These are phyloP conservation scores for Nomada ruficornis DNA, from an alignment of 2,888 invertebrate genomes.

Conservation along the genomic window DNA sequence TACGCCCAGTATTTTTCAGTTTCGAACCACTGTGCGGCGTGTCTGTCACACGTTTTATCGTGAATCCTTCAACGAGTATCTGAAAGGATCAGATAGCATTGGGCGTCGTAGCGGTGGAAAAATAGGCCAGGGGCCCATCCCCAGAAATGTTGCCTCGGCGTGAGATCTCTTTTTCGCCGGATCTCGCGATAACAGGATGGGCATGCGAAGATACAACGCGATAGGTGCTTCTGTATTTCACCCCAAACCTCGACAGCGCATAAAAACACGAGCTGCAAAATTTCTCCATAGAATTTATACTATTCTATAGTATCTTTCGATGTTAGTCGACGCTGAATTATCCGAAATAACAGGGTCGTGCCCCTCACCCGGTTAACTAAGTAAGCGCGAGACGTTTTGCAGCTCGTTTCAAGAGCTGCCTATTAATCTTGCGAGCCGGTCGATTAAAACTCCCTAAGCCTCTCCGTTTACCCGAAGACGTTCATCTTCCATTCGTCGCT, in stretches of 20 bases:
- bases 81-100: slow-evolving; percentile 46
- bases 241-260: no score
- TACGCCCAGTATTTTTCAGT: no score
- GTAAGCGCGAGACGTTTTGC: background rate
- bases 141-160: background rate
- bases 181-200: slow-evolving; percentile 14
- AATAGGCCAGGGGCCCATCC: slow-evolving; percentile 21
- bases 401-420: background rate
- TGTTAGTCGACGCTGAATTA: background rate
- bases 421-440: slow-evolving; percentile 1
- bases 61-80: slow-evolving; percentile 44
- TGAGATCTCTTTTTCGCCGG: background rate
- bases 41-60: slow-evolving; percentile 46
- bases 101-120: background rate
- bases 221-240: background rate
- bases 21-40: no score
- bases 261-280: background rate
- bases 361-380: background rate
- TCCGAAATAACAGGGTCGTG: background rate
- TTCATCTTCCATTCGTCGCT: background rate
- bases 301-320: no score
- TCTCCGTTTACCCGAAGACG: background rate
- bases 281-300: background rate
- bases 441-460: background rate
- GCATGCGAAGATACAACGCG: slow-evolving; percentile 2